A percentile compares a stretch with the other conserved stretches of the same genome.
phyloP scores from a whole-genome alignment of 2,888 invertebrate species.

The Idaea aversata region DNA sequence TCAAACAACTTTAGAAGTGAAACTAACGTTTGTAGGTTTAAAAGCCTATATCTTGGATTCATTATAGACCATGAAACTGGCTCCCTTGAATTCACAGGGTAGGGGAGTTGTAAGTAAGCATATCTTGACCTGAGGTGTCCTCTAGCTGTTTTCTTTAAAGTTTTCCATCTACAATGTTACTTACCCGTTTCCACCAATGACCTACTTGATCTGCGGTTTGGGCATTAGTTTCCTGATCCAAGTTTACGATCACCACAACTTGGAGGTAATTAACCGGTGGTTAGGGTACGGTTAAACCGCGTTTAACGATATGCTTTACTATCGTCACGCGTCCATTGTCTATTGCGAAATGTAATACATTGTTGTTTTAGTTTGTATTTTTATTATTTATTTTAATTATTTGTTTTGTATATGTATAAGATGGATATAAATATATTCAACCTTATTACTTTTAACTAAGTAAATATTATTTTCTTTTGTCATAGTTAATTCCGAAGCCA shows the following conservation, averaged over 20 bases:
- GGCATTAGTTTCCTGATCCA: slow-evolving; percentile 67
- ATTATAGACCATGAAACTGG: no score
- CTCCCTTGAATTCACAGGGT: no score
- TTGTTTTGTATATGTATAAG: background rate
- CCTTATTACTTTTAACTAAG: background rate
- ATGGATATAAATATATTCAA: background rate
- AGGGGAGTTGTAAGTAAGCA: no score
- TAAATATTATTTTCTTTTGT: no score
- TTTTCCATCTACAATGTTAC: slow-evolving; percentile 30
- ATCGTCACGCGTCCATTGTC: slow-evolving; percentile 62
- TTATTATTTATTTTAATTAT: slow-evolving; percentile 3
- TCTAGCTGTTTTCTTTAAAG: slow-evolving; percentile 4
- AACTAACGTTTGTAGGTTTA: no score
- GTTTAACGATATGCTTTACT: slow-evolving; percentile 56
- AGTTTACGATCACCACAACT: slow-evolving; percentile 54
- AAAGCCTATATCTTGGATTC: no score
- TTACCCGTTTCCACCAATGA: slow-evolving; percentile 43
- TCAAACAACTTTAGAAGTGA: no score
- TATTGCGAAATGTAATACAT: slow-evolving; percentile 48
- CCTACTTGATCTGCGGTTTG: slow-evolving; percentile 63
- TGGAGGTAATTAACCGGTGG: slow-evolving; percentile 69
- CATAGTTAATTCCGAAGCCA: no score
- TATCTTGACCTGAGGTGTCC: background rate
- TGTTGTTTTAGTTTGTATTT: slow-evolving; percentile 33
- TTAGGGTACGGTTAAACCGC: slow-evolving; percentile 44